Conservation (phyloP, 2,113 vertebrate genomes). For the Sinocyclocheilus grahami region DNA sequence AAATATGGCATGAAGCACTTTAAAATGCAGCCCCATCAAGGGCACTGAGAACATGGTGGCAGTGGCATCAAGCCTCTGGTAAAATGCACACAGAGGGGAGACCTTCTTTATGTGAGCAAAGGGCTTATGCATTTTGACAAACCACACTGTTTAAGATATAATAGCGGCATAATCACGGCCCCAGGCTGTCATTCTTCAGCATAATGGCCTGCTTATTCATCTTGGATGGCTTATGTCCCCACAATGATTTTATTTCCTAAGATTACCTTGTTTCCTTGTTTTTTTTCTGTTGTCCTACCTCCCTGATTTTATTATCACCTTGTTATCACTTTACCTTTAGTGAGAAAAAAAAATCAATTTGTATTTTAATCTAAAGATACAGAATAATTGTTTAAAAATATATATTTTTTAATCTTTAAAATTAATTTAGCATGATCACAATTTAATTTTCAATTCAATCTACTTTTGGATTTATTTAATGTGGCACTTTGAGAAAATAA, state of each 20-base stretch:
- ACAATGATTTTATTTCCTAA: conserved; percentile 80
- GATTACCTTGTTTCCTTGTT: conserved; percentile 74
- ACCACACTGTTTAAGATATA: conserved; percentile 92
- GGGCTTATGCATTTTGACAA: conserved; percentile 87
- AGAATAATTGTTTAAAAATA: too few relatives aligned
- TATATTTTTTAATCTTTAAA: too few relatives aligned
- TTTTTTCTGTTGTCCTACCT: neutral
- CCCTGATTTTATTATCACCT: conserved; percentile 15
- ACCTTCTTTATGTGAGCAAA: conserved; percentile 66
- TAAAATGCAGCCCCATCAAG: conserved; percentile 48
- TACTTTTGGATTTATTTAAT: too few relatives aligned
- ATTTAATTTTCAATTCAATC: too few relatives aligned
- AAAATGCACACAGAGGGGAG: conserved; percentile 60
- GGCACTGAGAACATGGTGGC: conserved; percentile 62
- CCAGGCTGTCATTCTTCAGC: conserved; percentile 87
- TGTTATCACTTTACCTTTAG: neutral
- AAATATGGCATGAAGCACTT: conserved; percentile 47
- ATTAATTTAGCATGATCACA: too few relatives aligned
- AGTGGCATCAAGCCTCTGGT: conserved; percentile 58
- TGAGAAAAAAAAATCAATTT: neutral
- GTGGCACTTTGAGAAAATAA: neutral
- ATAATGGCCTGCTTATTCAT: conserved; percentile 94
- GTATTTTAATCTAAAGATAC: too few relatives aligned
- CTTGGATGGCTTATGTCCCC: conserved; percentile 83
- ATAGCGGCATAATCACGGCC: conserved; percentile 91